Conservation (phyloP, 2,113 vertebrate genomes). For the Dendrocopos noguchii region DNA sequence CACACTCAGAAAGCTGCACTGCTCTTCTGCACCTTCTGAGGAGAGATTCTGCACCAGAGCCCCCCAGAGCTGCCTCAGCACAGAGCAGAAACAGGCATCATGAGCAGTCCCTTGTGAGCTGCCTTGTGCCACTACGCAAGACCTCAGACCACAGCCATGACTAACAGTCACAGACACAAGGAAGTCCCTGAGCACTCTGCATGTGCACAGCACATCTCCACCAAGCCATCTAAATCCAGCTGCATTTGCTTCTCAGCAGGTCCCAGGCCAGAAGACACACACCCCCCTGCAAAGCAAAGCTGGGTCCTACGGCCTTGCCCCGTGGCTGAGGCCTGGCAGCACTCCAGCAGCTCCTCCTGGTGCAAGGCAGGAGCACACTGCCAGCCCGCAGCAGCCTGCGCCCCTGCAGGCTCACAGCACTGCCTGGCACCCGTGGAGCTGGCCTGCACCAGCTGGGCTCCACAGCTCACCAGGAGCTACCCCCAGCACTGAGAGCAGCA, state of each 20-base stretch:
- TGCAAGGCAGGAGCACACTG: neutral
- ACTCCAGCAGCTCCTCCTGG: neutral
- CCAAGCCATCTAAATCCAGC: neutral
- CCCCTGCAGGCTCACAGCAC: neutral
- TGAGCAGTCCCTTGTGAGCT: neutral
- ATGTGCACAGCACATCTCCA: neutral
- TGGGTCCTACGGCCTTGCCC: neutral
- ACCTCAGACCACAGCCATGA: neutral
- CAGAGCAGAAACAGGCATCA: neutral
- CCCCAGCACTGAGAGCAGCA: neutral
- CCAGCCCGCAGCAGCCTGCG: neutral
- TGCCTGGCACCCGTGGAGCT: neutral
- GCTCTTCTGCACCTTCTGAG: neutral
- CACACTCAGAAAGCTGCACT: neutral
- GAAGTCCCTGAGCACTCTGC: neutral
- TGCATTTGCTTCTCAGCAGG: neutral
- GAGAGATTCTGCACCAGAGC: neutral
- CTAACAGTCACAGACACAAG: neutral
- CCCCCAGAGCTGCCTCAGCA: neutral
- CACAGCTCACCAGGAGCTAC: neutral
- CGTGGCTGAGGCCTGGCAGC: neutral
- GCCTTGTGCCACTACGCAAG: accelerated
- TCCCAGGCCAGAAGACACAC: neutral
- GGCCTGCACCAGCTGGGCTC: accelerated
- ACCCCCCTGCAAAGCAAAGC: neutral